These are phyloP conservation scores for Corythaeola cristata DNA, from an alignment of 2,113 vertebrate genomes.

Conservation along the genomic window DNA sequence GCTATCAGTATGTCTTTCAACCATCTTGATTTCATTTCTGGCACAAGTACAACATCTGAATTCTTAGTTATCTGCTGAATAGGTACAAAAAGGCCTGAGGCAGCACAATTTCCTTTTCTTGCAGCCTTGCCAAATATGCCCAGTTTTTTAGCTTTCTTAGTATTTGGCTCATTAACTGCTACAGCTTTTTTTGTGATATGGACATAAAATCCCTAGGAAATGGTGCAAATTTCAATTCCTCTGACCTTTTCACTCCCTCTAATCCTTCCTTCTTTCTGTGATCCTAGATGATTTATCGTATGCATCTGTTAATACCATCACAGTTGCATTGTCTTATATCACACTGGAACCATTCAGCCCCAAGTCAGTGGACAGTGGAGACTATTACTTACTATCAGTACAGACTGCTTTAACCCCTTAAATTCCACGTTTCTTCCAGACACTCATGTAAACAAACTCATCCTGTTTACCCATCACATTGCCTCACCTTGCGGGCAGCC, in stretches of 20 bases:
- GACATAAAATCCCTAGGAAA: not conserved
- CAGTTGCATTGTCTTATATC: not conserved
- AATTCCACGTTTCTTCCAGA: not conserved
- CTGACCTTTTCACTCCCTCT: not conserved
- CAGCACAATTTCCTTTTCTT: not conserved
- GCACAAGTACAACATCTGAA: not conserved
- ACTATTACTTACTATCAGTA: not conserved
- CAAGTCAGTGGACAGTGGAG: not conserved
- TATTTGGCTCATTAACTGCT: not conserved
- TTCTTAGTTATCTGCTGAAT: not conserved
- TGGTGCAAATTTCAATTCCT: not conserved
- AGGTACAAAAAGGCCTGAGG: not conserved
- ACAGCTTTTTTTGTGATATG: not conserved
- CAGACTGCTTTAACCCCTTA: not conserved
- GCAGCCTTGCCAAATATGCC: not conserved
- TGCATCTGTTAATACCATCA: not conserved
- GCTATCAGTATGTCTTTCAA: not conserved
- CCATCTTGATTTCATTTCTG: not conserved
- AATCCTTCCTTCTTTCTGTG: not conserved
- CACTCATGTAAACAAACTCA: not conserved
- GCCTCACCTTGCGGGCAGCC: slow-evolving; percentile 84
- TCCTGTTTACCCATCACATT: not conserved
- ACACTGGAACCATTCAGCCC: not conserved
- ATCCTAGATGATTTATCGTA: not conserved
- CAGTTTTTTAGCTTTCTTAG: not conserved